Base-by-base conservation (phyloP, 2,888 invertebrate species). In the Metallyticus violacea region DNA sequence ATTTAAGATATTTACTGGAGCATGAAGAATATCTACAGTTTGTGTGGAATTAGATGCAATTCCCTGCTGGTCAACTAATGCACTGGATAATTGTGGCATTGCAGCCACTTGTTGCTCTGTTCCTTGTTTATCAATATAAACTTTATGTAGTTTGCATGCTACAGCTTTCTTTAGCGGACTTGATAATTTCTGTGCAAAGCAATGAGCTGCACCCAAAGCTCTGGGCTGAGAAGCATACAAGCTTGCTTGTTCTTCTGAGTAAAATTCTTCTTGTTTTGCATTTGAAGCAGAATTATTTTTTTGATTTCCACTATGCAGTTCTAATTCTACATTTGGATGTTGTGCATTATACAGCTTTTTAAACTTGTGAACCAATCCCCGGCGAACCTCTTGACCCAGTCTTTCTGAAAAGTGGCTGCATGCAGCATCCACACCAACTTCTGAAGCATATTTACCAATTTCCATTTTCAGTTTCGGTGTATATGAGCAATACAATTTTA, bases 131-230 rank as follows among this genome's bases (percentile, higher is more conserved):
- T 89, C 89, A 28, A 88, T 30, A 84, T 88, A 89, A 81, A 88
- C 86, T 81, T 89, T 90, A 29, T 88, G 88, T 87, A 90, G 90
- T 85, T 89, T 90, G 9, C 89, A 87, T 15, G 90, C 89, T 15
- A 89, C 89, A 85, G 88, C 88, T 82, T 89, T 89, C 85, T 89
- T 90, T 4, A 90, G 87, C n/a, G 89, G 84, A 83, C 89, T 88
- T 62, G 89, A 88, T 9, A 90, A 88, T 79, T 89, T 89, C 30
- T 89, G 88, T 7, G 89, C 87, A 86, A 89, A 90, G 84, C 89
- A 89, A 29, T 89, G 88, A 77, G 90, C 88, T 7, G 90, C 88
- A 7, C 88, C 88, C 22, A 85, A 80, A 79, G 90, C 87, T 25
- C 89, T 89, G 86, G 87, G 87, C 62, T 89, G 87, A 27, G 85